Percentiles rank a stretch among this genome's conserved stretches.
These are phyloP conservation scores for Leuciscus idus DNA, from an alignment of 2,113 vertebrate genomes.

Conservation along the genomic window DNA sequence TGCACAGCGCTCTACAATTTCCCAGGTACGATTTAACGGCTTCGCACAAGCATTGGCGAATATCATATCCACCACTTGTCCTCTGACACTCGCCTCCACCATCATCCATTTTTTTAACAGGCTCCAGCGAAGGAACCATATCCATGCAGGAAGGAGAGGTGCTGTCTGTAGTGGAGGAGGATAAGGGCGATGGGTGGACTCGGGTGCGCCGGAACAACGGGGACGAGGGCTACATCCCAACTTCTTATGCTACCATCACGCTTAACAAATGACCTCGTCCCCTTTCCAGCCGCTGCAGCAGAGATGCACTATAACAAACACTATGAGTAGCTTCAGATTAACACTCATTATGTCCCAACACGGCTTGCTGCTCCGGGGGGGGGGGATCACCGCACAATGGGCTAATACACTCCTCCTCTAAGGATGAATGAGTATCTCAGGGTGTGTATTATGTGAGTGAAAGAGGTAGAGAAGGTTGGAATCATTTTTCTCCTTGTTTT, in stretches of 20 bases:
- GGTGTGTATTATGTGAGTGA: constrained; percentile 26
- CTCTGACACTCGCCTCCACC: not conserved
- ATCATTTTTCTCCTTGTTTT: not conserved
- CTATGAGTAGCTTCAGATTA: constrained; percentile 30
- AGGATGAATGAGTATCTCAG: constrained; percentile 26
- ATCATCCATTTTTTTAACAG: constrained; percentile 62
- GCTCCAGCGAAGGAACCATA: constrained; percentile 88
- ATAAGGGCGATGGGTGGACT: constrained; percentile 91
- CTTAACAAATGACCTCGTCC: constrained; percentile 72
- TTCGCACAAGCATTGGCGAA: not conserved
- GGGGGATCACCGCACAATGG: not conserved
- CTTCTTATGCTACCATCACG: constrained; percentile 84
- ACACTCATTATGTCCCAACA: constrained; percentile 24
- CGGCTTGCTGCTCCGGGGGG: not conserved
- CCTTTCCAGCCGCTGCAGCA: not conserved
- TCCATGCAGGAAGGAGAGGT: constrained; percentile 87
- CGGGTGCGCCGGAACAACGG: constrained; percentile 83
- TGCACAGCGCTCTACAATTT: constrained; percentile 90
- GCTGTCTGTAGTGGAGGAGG: constrained; percentile 85
- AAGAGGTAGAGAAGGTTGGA: constrained; percentile 10
- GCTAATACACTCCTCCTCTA: constrained; percentile 8
- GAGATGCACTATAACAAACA: constrained; percentile 18
- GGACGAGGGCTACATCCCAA: constrained; percentile 88
- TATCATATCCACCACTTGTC: not conserved
- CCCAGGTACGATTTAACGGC: constrained; percentile 73